Percentiles rank a stretch among this genome's conserved stretches.
Evolutionary conservation across 2,113 vertebrate genomes (phyloP).

Genomic region (Oceanodroma tethys): DNA sequence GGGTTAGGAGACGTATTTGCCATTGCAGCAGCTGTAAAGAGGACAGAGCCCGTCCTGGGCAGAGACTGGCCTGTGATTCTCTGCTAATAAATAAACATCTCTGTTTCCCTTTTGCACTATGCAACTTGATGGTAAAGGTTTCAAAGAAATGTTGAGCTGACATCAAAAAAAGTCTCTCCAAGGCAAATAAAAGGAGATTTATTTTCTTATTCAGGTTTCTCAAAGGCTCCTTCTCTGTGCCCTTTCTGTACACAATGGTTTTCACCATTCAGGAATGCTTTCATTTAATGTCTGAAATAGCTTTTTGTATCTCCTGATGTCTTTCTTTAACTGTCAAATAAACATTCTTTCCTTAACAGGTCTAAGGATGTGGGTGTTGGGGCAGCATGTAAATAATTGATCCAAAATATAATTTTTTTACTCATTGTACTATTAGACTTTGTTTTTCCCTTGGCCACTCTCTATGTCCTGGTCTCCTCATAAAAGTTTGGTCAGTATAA

Average conservation of each 20-base stretch:
- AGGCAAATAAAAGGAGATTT: conserved; percentile 56
- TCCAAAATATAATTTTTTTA: neutral
- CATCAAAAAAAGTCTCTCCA: conserved; percentile 36
- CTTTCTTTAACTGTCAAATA: neutral
- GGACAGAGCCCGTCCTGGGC: neutral
- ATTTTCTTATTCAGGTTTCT: conserved; percentile 53
- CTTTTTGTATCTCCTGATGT: conserved; percentile 16
- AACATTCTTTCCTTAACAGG: neutral
- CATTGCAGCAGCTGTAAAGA: neutral
- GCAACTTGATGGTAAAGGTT: neutral
- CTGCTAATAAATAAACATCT: conserved; percentile 49
- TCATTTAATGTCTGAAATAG: conserved; percentile 38
- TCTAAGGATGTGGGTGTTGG: neutral
- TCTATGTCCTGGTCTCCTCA: neutral
- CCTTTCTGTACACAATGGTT: neutral
- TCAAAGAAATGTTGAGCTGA: conserved; percentile 46
- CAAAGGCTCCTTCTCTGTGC: conserved; percentile 38
- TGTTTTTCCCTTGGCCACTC: neutral
- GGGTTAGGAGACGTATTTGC: neutral
- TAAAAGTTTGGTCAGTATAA: neutral
- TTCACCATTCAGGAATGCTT: conserved; percentile 51
- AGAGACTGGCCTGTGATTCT: neutral
- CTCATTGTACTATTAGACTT: neutral
- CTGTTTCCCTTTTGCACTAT: neutral
- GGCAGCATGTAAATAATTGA: neutral